A percentile compares a stretch with the other conserved stretches of the same genome.
phyloP scores from a whole-genome alignment of 2,888 invertebrate species.

The Acleris cristana region DNA sequence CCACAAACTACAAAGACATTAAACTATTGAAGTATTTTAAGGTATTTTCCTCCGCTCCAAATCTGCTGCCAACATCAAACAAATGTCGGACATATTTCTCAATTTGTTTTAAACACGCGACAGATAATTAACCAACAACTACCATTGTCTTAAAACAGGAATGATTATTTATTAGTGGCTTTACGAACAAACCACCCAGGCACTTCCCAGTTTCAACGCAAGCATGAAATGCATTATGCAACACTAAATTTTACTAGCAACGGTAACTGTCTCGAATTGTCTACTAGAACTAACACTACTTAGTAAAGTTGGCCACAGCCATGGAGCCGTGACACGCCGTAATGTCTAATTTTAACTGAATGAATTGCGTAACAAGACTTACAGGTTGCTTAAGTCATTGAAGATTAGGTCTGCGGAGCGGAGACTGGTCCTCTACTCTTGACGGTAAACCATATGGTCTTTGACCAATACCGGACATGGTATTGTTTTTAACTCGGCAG shows the following conservation, averaged over 20 bases:
- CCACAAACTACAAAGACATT: no score
- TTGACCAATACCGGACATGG: no score
- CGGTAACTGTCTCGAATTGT: conserved; percentile 20
- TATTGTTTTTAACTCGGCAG: no score
- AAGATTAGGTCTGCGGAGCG: no score
- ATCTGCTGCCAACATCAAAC: no score
- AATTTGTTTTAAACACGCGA: no score
- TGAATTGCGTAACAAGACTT: background rate
- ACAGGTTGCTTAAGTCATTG: no score
- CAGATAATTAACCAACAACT: background rate
- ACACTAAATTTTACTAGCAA: conserved; percentile 25
- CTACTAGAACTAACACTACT: conserved; percentile 20
- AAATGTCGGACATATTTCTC: no score
- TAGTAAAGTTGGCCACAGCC: conserved; percentile 18
- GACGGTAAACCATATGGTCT: no score
- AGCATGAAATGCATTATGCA: conserved; percentile 33
- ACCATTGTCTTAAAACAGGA: background rate
- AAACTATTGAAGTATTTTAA: no score
- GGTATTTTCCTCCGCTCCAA: no score
- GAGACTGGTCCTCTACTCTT: no score
- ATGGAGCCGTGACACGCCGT: background rate
- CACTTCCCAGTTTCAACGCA: conserved; percentile 20
- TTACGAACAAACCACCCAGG: conserved; percentile 31
- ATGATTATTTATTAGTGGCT: conserved; percentile 3
- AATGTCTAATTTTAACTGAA: conserved; percentile 14